phyloP scores from a whole-genome alignment of 2,113 vertebrate genomes.

The Benitochromis conjunctus region DNA sequence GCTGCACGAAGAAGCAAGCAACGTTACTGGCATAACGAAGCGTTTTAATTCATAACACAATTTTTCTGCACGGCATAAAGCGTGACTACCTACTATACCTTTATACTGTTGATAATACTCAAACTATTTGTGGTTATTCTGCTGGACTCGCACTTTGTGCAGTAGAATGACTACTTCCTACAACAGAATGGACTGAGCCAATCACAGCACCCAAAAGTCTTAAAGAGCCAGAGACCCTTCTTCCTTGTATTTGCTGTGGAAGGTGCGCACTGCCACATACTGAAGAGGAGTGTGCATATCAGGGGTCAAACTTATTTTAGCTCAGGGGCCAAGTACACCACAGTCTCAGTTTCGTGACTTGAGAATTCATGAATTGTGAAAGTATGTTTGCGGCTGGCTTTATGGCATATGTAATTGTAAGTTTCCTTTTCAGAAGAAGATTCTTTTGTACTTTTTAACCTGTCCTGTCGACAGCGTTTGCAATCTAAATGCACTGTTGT shows the following conservation, averaged over 20 bases:
- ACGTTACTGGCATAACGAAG: background rate
- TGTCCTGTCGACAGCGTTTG: rapidly evolving
- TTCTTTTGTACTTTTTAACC: background rate
- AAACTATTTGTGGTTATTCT: background rate
- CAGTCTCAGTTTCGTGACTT: background rate
- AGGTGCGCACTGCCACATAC: background rate
- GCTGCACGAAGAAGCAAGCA: background rate
- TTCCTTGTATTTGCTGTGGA: background rate
- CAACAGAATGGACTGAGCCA: constrained; percentile 11
- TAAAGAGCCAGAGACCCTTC: background rate
- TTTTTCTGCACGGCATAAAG: rapidly evolving
- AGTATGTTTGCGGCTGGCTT: background rate
- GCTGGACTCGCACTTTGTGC: background rate
- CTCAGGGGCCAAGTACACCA: background rate
- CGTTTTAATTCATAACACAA: background rate
- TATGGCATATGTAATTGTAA: background rate
- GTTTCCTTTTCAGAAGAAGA: background rate
- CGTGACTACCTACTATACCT: rapidly evolving
- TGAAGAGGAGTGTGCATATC: rapidly evolving
- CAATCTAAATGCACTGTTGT: background rate
- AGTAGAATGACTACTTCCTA: background rate
- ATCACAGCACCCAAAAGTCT: background rate
- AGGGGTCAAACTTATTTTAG: background rate
- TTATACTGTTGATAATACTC: background rate
- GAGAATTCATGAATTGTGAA: background rate